A percentile compares a stretch with the other conserved stretches of the same genome.
phyloP scores from a whole-genome alignment of 2,113 vertebrate genomes.

The Eulemur macaco region DNA sequence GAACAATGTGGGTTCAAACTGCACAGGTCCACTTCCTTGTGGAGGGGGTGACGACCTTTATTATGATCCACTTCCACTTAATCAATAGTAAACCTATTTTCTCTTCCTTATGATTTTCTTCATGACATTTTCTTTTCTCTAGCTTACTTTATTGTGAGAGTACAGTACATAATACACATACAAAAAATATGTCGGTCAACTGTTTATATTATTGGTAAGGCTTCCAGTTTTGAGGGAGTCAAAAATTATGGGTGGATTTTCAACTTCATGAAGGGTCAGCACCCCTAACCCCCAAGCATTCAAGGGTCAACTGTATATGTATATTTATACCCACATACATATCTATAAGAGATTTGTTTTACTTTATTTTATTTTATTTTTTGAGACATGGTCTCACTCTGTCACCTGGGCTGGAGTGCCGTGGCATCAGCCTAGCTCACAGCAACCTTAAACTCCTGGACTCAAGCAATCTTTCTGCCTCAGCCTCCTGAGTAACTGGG shows the following conservation, averaged over 20 bases:
- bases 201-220: not conserved
- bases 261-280: not conserved
- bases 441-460: too few species aligned
- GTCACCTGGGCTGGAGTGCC: too few species aligned
- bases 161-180: not conserved
- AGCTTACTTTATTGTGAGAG: not conserved
- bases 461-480: too few species aligned
- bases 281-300: not conserved
- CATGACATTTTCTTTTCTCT: not conserved
- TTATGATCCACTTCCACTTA: too few species aligned
- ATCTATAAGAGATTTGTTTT: too few species aligned
- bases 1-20: not conserved
- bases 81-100: not conserved
- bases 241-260: not conserved
- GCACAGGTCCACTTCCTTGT: not conserved
- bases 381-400: too few species aligned
- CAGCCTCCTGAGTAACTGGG: too few species aligned
- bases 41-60: too few species aligned
- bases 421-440: too few species aligned
- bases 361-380: too few species aligned
- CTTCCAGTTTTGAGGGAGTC: not conserved
- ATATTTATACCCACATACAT: not conserved
- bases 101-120: not conserved
- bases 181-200: not conserved
- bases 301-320: not conserved